Evolutionary conservation across 2,113 vertebrate species (phyloP), one percentile per base, ranked within the genome.

Genomic region (Mugil cephalus): DNA sequence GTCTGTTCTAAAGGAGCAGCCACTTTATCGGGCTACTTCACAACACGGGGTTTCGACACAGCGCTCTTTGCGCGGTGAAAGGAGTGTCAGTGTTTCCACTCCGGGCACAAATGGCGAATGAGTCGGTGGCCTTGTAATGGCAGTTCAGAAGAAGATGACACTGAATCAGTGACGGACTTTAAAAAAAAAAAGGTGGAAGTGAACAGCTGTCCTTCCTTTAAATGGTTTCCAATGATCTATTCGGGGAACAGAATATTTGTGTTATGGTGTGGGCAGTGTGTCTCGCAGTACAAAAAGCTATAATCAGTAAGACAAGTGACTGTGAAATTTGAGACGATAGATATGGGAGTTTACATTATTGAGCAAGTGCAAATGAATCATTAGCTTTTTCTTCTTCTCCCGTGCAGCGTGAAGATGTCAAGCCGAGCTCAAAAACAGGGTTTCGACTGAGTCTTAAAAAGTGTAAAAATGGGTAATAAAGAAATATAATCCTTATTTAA

Each of bases 11-110:
- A 70, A 68, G 71, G 53, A 82, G 69, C 65, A 18, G 84, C 74
- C 74, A 84, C 84, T 90, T 83, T 80, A 90, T 89, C 87, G 72
- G 78, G 71, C 74, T 67, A 62, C 85, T 91, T 82, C 88, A 88
- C 83, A 83, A 61, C 73, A 72, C 82, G 79, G 61, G 35, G 72
- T 71, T 72, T 78, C 65, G 54, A 73, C 69, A 62, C 54, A 34
- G 62, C 12, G 0, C 38, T 77, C 64, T 68, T 3, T 19, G 78
- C 77, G 55, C 21, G 61, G 68, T 48, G 18, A 68, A 70, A 53
- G 71, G 43, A 77, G 63, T 13, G 82, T 66, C 84, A 79, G 74
- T 79, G 61, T 89, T 89, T 92, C 88, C 88, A 83, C 71, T 85
- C 67, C 42, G 62, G 76, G 43, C 77, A 43, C 56, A 50, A 74